Percentiles rank a stretch among this genome's conserved stretches.
Conservation (phyloP, 2,113 vertebrate species). For the Mobula birostris region DNA sequence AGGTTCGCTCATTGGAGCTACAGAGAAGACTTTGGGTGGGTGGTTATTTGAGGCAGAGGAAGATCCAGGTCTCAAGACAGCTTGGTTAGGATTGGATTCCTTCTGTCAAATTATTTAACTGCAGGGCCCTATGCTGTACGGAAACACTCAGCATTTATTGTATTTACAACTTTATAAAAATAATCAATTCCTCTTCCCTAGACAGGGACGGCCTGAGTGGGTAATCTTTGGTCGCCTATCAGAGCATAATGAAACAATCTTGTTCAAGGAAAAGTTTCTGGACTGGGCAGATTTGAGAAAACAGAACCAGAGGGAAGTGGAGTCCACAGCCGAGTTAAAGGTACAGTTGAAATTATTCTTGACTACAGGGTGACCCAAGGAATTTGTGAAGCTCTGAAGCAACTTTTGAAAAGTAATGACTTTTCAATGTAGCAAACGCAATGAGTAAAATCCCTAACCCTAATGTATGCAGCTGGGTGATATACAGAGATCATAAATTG, state of each 20-base stretch:
- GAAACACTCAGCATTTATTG: not conserved
- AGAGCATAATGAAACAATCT: conserved; percentile 54
- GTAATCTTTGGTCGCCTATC: conserved; percentile 58
- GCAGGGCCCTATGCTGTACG: not conserved
- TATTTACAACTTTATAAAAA: not conserved
- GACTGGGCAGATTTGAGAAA: conserved; percentile 49
- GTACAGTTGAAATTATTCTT: conserved; percentile 38
- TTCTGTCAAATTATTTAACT: too few species aligned
- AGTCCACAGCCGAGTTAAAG: conserved; percentile 41
- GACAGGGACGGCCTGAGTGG: conserved; percentile 62
- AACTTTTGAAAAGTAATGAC: not conserved
- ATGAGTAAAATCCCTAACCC: too few species aligned
- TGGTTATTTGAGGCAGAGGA: not conserved
- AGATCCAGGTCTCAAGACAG: not conserved
- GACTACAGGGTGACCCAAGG: too few species aligned
- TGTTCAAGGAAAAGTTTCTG: conserved; percentile 65
- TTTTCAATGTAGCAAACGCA: not conserved
- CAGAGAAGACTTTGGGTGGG: not conserved
- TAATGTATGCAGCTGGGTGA: too few species aligned
- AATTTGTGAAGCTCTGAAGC: not conserved
- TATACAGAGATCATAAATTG: too few species aligned
- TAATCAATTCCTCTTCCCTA: conserved; percentile 40
- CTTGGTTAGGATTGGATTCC: not conserved
- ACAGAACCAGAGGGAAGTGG: conserved; percentile 40
- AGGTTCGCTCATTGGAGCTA: not conserved